These are phyloP conservation scores for Hoplias malabaricus DNA, from an alignment of 2,113 vertebrate species.

Conservation along the genomic window DNA sequence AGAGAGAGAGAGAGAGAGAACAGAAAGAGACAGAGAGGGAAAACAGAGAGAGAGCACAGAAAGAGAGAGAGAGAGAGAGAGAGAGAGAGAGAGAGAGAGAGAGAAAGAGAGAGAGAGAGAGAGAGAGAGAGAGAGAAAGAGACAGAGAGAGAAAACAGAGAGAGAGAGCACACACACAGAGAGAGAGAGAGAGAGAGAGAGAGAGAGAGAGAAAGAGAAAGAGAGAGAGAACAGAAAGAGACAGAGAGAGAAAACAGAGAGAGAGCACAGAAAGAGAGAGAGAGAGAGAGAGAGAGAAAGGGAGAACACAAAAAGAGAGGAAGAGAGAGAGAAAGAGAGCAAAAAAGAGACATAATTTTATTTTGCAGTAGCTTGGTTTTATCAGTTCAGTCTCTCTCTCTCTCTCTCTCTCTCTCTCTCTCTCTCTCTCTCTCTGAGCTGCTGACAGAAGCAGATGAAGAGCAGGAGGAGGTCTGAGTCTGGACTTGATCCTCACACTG, in stretches of 20 bases:
- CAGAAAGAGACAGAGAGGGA: no score
- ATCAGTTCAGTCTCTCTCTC: slow-evolving; percentile 25
- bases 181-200: background rate
- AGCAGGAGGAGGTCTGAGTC: slow-evolving; percentile 19
- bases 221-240: background rate
- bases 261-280: no score
- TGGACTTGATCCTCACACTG: slow-evolving; percentile 29
- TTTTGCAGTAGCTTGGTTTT: slow-evolving; percentile 16
- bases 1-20: no score
- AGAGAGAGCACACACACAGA: background rate
- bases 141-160: background rate
- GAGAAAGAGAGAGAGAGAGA: background rate
- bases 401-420: background rate
- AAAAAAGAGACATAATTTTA: background rate
- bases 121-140: background rate
- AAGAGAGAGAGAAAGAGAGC: background rate
- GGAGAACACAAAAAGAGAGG: background rate
- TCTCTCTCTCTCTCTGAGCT: slow-evolving; percentile 13
- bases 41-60: no score
- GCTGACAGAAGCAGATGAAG: slow-evolving; percentile 40
- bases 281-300: background rate
- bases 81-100: background rate
- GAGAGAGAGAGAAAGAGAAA: background rate
- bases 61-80: no score
- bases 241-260: background rate